Evolutionary conservation across 2,797 vertebrate genomes (phyloP).

Genomic region (Chrysocyon brachyurus): DNA sequence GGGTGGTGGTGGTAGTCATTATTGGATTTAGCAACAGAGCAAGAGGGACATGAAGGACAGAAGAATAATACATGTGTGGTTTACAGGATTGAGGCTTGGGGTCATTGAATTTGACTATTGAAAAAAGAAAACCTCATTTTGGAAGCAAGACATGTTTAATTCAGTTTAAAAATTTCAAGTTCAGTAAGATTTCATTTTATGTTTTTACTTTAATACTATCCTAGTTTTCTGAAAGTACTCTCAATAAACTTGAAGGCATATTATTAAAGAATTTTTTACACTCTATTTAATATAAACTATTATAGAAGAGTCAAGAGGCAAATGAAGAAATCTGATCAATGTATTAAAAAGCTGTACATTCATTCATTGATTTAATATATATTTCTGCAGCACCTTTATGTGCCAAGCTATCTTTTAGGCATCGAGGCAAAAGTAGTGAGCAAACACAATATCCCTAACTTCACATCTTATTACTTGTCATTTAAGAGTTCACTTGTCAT

Average conservation of each 20-base stretch:
- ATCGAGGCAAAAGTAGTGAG: not conserved
- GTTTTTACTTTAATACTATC: slow-evolving; percentile 13
- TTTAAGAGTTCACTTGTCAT: not conserved
- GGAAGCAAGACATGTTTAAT: slow-evolving; percentile 14
- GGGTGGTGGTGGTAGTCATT: not conserved
- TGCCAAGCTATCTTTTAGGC: not conserved
- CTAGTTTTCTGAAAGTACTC: slow-evolving; percentile 6
- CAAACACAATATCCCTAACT: not conserved
- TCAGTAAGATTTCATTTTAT: slow-evolving; percentile 26
- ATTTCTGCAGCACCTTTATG: not conserved
- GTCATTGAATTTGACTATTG: not conserved
- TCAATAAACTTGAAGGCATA: not conserved
- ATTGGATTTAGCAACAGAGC: not conserved
- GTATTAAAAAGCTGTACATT: not conserved
- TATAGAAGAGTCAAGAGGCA: not conserved
- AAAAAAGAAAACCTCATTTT: slow-evolving; percentile 36
- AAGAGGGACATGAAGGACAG: not conserved
- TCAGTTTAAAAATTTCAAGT: not conserved
- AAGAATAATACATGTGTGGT: not conserved
- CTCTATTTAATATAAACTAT: slow-evolving; percentile 29
- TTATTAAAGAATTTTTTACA: not conserved
- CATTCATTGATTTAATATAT: not conserved
- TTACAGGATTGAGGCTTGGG: not conserved
- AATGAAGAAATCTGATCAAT: not conserved
- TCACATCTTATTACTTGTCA: not conserved